Conservation (phyloP, 2,888 invertebrate genomes). For the Dascillus cervinus region DNA sequence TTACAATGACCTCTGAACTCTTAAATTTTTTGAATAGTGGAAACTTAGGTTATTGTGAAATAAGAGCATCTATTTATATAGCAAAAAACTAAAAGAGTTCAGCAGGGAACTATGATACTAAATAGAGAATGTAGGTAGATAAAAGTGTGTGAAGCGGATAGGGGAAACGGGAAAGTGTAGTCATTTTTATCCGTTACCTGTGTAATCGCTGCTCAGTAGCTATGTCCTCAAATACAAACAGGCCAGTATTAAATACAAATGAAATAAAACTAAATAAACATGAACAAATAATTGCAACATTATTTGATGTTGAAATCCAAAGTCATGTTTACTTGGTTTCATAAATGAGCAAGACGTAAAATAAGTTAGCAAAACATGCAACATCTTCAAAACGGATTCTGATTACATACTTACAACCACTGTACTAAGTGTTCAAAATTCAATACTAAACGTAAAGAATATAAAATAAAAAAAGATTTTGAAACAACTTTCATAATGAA, state of each 20-base stretch:
- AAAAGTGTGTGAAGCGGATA: slow-evolving; percentile 18
- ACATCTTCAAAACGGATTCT: too few species aligned
- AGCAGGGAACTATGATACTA: not conserved
- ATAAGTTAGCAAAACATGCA: too few species aligned
- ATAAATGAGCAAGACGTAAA: too few species aligned
- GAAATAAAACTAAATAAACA: not conserved
- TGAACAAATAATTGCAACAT: slow-evolving; percentile 2
- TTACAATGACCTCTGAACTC: slow-evolving; percentile 1
- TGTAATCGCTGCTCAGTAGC: slow-evolving; percentile 20
- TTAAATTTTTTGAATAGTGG: slow-evolving; percentile 6
- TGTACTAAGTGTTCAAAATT: too few species aligned
- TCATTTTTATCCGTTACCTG: slow-evolving; percentile 27
- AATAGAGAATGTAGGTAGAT: slow-evolving; percentile 19
- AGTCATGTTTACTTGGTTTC: too few species aligned
- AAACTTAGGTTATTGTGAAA: slow-evolving; percentile 12
- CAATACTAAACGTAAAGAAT: too few species aligned
- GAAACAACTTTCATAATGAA: too few species aligned
- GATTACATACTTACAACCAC: too few species aligned
- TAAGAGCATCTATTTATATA: too few species aligned
- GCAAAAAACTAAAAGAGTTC: slow-evolving; percentile 6
- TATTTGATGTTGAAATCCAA: too few species aligned
- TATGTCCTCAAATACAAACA: slow-evolving; percentile 5
- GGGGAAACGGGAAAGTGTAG: slow-evolving; percentile 20
- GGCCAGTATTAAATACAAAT: slow-evolving; percentile 1
- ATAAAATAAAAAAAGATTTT: too few species aligned